Evolutionary conservation across 2,888 invertebrate genomes (phyloP).

Genomic region (Tinea semifulvella): DNA sequence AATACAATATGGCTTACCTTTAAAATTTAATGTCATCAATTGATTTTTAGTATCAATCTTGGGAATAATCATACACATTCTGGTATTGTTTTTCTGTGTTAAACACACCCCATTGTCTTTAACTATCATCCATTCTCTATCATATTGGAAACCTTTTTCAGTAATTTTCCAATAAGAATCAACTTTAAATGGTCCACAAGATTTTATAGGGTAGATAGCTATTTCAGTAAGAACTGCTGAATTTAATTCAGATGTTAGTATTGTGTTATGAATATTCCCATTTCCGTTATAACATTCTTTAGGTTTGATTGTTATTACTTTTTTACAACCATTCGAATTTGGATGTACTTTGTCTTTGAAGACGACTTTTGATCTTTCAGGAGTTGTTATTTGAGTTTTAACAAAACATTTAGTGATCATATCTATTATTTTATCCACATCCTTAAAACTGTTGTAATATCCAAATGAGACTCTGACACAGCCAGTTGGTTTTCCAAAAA

Average conservation of each 20-base stretch:
- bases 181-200: constrained; percentile 83
- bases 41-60: constrained; percentile 68
- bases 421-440: constrained; percentile 74
- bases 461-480: constrained; percentile 93
- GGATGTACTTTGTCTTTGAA: constrained; percentile 20
- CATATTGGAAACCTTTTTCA: constrained; percentile 82
- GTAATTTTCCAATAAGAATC: constrained; percentile 75
- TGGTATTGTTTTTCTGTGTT: constrained; percentile 86
- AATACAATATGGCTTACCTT: constrained; percentile 48
- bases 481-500: constrained; percentile 90
- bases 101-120: constrained; percentile 82
- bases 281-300: constrained; percentile 19
- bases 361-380: constrained; percentile 33
- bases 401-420: constrained; percentile 84
- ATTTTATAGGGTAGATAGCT: constrained; percentile 87
- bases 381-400: constrained; percentile 31
- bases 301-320: constrained; percentile 19
- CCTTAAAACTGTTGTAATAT: constrained; percentile 80
- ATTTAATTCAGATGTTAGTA: not conserved
- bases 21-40: constrained; percentile 66
- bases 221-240: constrained; percentile 37
- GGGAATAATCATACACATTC: constrained; percentile 82
- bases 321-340: constrained; percentile 23
- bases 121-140: constrained; percentile 94
- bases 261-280: not conserved